Evolutionary conservation across 1,140 invertebrate genomes (phyloP), one percentile per base, ranked within the genome.

Genomic region (Nymphalis io): DNA sequence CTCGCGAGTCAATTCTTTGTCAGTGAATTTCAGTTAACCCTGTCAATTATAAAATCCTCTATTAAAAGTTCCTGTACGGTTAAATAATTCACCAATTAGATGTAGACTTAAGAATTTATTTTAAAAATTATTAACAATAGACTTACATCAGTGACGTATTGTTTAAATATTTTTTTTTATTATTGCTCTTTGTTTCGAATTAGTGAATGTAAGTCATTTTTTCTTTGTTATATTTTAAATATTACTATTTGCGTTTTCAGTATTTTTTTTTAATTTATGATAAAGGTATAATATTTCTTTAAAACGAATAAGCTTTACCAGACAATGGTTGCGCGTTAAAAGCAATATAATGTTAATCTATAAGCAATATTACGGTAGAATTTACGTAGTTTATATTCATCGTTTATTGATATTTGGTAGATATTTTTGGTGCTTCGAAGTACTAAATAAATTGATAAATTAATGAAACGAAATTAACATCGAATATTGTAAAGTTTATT

Each of bases 321-420:
- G 77, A 81, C 78, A 80, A 86, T 70, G 87, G 82, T 85, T 76
- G 84, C 88, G 85, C 82, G 83, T 83, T 58, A 79, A 76, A 89
- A 89, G 88, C 88, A 89, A 90, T 90, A 90, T 85, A 76, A 83
- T 74, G 84, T 87, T 85, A 90, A 80, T 80, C 70, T 74, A 87
- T 86, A 89, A 90, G 88, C 85, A 89, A 90, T 90, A 90, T 75
- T 86, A 88, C 15, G 53, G 72, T 87, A 88, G 79, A 76, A 77
- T 79, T 79, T 81, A 83, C 51, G 66, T 85, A 84, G 76, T 80
- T 72, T 74, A 79, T 78, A 84, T 75, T 75, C 79, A 75, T 76
- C 74, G 64, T 84, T 83, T 78, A 83, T 75, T 79, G 76, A 84
- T 76, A 81, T 83, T 83, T 80, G 76, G 85, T 89, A 89, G 87